Evolutionary conservation across 2,113 vertebrate genomes (phyloP), one percentile per base, ranked within the genome.

Genomic region (Zeus faber): DNA sequence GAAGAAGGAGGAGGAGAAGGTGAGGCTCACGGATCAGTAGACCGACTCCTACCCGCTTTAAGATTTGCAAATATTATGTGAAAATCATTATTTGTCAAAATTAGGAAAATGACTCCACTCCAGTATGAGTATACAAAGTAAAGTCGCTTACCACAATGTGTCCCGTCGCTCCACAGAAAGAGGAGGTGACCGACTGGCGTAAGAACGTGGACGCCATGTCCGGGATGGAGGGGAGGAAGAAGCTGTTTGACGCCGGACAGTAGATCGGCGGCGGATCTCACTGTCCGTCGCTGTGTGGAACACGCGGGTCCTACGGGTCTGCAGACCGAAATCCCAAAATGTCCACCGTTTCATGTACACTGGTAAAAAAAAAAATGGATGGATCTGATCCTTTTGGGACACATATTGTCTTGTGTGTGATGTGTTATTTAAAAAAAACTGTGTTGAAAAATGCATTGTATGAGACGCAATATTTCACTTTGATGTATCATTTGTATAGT

Each of bases 131-230:
- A n/a, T n/a, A n/a, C n/a, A n/a, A n/a, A n/a, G n/a, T n/a, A n/a
- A n/a, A n/a, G 14, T 37, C 11, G 9, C 9, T 37, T 2, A 37
- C 33, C n/a, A 3, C 16, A 16, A 44, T 21, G 6, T 44, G 6
- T 44, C 11, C 9, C 9, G 18, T 23, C 20, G 2, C 20, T 6
- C 8, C 37, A 63, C 77, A 86, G 81, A 86, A 85, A 69, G 81
- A 88, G 58, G 89, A 90, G 54, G 87, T 91, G 65, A 88, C 85
- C 13, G 89, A 91, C 61, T 91, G 89, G 89, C 86, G 87, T 77
- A 90, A 91, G 72, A 91, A 91, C 16, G 88, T 90, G 81, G 88
- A 89, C 8, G 81, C 89, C 67, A 89, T 89, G 88, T 89, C 89
- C 6, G 89, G 89, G 7, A 91, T 91, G 89, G 89, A 91, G 54